phyloP scores from a whole-genome alignment of 2,888 invertebrate species.

The Pandemis cinnamomeana region DNA sequence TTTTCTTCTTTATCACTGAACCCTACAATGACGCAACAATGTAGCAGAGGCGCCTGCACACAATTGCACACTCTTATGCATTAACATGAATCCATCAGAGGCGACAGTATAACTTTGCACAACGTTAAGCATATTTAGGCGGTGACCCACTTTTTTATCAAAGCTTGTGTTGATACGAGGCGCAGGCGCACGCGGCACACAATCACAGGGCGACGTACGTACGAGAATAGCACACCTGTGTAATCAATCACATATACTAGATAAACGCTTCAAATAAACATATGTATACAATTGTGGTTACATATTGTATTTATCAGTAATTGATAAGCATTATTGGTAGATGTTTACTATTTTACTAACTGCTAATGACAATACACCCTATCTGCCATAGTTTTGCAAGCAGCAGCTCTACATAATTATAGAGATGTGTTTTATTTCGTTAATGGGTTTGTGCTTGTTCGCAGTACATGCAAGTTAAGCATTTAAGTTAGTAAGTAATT shows the following conservation, averaged over 20 bases:
- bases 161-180: constrained; percentile 58
- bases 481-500: too few species aligned
- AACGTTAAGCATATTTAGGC: constrained; percentile 74
- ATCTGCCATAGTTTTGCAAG: neutral
- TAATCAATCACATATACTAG: constrained; percentile 22
- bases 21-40: constrained; percentile 50
- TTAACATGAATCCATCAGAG: constrained; percentile 71
- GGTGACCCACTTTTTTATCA: constrained; percentile 75
- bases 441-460: too few species aligned
- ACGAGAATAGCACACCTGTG: constrained; percentile 31
- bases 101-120: constrained; percentile 70
- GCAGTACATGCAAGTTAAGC: too few species aligned
- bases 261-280: constrained; percentile 24
- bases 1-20: constrained; percentile 33
- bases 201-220: constrained; percentile 28
- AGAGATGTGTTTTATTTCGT: neutral
- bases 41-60: constrained; percentile 46
- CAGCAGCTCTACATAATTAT: neutral
- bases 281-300: constrained; percentile 21
- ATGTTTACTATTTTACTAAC: constrained; percentile 20
- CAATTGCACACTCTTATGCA: constrained; percentile 54
- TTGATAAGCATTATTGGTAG: constrained; percentile 25
- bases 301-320: constrained; percentile 31
- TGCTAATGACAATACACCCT: neutral
- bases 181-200: constrained; percentile 56